Evolutionary conservation across 2,888 invertebrate genomes (phyloP), one percentile per base, ranked within the genome.

Genomic region (Acanthopleura granulata): DNA sequence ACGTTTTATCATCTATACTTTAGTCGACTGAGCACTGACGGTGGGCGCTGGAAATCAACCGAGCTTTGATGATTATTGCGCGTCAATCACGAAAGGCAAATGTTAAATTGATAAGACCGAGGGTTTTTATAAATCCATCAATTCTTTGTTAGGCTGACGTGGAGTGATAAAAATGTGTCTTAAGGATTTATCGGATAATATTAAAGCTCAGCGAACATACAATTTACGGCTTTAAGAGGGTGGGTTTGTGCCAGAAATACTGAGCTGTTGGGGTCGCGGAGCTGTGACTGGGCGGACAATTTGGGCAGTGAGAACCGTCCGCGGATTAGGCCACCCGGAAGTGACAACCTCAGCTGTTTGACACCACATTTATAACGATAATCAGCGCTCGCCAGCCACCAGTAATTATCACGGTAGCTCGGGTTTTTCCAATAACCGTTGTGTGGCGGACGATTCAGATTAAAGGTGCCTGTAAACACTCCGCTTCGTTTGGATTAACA

Each of bases 101-200:
- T 66, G 66, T 27, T 66, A 66, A 66, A 66, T 66, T 66, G 66
- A 66, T 66, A 66, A 66, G 66, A 27, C 22, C 22, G 29, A 66
- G 66, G 29, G 27, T 16, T 66, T 66, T 66, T 66, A 66, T 22
- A 25, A 66, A 66, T 22, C 27, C 25, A 66, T 66, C 66, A 66
- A 66, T 66, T 66, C 66, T 66, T 66, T 66, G 66, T 66, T 66
- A 18, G 29, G 6, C 66, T 66, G 66, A 25, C 66, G 1, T 66
- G 16, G 22, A 27, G 25, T 27, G 66, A 66, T 66, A 66, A 66
- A 27, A 66, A 66, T 66, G 66, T 15, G 29, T 66, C 29, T 66
- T 22, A 66, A 22, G 66, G 66, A 27, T 66, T 66, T 66, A 66
- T 66, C 29, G 66, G 66, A 27, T 27, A 27, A 27, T 27, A 27